Evolutionary conservation across 2,113 vertebrate species (phyloP), one percentile per base, ranked within the genome.

Genomic region (Bothrops jararaca): DNA sequence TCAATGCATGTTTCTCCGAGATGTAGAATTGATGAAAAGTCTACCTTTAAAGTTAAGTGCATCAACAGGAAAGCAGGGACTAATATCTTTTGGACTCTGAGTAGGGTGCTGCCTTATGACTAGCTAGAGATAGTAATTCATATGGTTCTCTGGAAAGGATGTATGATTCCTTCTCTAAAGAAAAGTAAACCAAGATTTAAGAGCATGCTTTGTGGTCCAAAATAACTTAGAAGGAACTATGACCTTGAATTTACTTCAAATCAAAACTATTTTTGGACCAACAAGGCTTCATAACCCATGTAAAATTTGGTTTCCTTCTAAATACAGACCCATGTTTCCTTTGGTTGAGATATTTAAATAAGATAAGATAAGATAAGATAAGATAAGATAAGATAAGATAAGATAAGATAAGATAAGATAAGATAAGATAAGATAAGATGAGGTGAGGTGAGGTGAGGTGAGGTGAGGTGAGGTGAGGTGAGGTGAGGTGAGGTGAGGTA

Each of bases 1-100:
- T 93, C 56, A 57, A 93, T 69, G 95, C 94, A 92, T 39, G 56
- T 53, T 94, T 93, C 94, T 94, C 93, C 34, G 1, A 95, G 91
- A 91, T 85, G 92, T 0, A 58, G 39, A 90, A 53, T 18, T 26
- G 95, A 95, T 95, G 95, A 95, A 92, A 95, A 52, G 91, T 94
- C 90, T 96, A 91, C 13, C 93, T 97, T 96, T 96, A 95, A 96
- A 94, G 93, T 86, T 95, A 96, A 95, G 95, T 96, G 92, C 69
- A 95, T 90, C 85, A 94, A 92, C 80, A 92, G 95, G 87, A 3
- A 56, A 95, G 48, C 34, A 96, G 88, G 45, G 34, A 80, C 34
- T 0, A 0, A 34, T 94, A 95, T 96, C 93, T 96, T 96, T 95
- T 86, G 26, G 89, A 54, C 89, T 94, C 42, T 60, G 39, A 34